Base-by-base conservation (phyloP, 2,888 invertebrate species). In the Eumacrocentrus americanus region DNA sequence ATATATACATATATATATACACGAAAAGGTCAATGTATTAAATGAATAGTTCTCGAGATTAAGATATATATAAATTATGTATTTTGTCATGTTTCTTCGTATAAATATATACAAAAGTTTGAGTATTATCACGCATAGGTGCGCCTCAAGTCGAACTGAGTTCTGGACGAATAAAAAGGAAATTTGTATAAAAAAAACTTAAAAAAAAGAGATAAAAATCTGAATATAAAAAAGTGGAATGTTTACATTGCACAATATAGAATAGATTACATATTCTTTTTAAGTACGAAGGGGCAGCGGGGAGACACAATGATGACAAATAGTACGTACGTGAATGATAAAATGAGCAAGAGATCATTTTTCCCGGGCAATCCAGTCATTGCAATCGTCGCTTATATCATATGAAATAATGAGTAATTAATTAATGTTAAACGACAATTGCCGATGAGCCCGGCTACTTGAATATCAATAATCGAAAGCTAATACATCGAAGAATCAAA, bases 101-200 rank as follows among this genome's bases (percentile, higher is more conserved):
- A 79, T 76, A 78, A 78, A 78, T 80, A 80, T 80, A 78, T 80
- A 80, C 79, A 80, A 79, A 76, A 77, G 69, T 71, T 66, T 62
- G 73, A 76, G 76, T 76, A 77, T 73, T 72, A 72, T 74, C 72
- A 62, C 52, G 67, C 67, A 71, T 69, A 70, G 67, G 67, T 71
- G 72, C 61, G 64, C 73, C 46, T 22, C 46, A 7, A 14, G 42
- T 16, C 9, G 42, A 42, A 46, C 22, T 22, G 23, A 46, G 46
- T 70, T 68, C 69, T 77, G 75, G 75, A 75, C 73, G 14, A 47
- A 22, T 67, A 65, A 71, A 72, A 73, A 72, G 72, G 73, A 64
- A 72, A 62, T 64, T 63, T 66, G 61, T 65, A 65, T 60, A 65
- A 61, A 60, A 64, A 64, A 58, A 53, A 60, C 29, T 65, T 57